These are phyloP conservation scores for Ceratoteleas bidentatus DNA, from an alignment of 1,140 invertebrate species.

Conservation along the genomic window DNA sequence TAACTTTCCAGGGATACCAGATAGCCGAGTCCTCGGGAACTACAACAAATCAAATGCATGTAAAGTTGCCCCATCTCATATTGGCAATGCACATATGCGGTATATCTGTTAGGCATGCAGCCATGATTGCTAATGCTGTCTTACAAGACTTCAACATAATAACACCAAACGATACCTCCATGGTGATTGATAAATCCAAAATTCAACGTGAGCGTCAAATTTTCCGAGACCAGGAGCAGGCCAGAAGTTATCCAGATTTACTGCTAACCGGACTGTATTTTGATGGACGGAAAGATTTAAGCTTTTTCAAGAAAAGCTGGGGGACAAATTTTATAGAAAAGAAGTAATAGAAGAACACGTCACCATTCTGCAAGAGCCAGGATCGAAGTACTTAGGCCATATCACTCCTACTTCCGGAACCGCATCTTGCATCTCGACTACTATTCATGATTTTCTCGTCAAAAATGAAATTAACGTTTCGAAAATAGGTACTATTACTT, in stretches of 20 bases:
- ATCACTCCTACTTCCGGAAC: constrained; percentile 12
- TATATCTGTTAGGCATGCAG: constrained; percentile 10
- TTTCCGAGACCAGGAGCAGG: neutral
- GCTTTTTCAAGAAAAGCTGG: constrained; percentile 61
- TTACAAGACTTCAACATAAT: constrained; percentile 18
- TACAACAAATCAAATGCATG: constrained; percentile 5
- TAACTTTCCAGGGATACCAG: neutral
- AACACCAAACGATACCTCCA: constrained; percentile 7
- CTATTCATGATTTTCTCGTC: constrained; percentile 10
- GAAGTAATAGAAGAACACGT: constrained; percentile 58
- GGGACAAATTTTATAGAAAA: constrained; percentile 51
- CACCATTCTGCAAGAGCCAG: constrained; percentile 29
- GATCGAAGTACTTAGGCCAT: constrained; percentile 17
- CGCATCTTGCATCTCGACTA: neutral
- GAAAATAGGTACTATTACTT: constrained; percentile 8
- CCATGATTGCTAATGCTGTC: constrained; percentile 32
- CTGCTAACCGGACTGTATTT: constrained; percentile 42
- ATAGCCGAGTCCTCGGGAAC: neutral
- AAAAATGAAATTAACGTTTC: constrained; percentile 12
- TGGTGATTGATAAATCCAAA: constrained; percentile 29
- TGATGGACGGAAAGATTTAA: constrained; percentile 63
- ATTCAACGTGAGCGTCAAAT: constrained; percentile 13
- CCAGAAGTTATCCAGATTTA: neutral
- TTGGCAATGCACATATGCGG: constrained; percentile 16
- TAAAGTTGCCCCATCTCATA: constrained; percentile 8